Base-by-base conservation (phyloP, 1,140 invertebrate genomes). In the Aphelinus atriplicis region DNA sequence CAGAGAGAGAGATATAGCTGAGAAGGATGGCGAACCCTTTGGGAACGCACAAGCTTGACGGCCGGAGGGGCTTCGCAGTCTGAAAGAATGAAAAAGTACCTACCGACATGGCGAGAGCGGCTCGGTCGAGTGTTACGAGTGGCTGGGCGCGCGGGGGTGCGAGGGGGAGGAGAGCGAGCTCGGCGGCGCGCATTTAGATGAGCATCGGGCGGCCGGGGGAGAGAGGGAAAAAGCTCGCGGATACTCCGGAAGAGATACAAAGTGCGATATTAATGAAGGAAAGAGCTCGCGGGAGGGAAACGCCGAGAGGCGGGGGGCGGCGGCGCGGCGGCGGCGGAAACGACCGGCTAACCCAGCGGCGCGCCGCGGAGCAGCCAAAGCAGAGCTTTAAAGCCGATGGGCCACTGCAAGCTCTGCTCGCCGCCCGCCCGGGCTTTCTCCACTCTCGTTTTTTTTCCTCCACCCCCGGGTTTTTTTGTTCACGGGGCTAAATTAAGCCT, bases 221-320 rank as follows among this genome's bases (percentile, higher is more conserved):
- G 9, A 7, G 60, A 56, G 45, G 62, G 45, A 58, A 2, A 50
- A 45, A 66, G 56, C 63, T 64, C 63, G 56, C 56, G 71, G 50
- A 73, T 53, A 42, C 55, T 46, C 47, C 57, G 57, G 58, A 68
- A 74, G 58, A 74, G 56, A 74, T 74, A 74, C 65, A 74, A 74
- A 74, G 72, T 74, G 65, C 65, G 72, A 74, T 74, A 74, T 74
- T 74, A 74, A 74, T 74, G 72, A 77, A 64, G 48, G 58, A 70
- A 64, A 70, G 66, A 61, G 10, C 3, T 50, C 50, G 61, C 57
- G 61, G 48, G 61, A 62, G 51, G 51, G 51, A 53, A 6, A 53
- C 4, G 26, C 26, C 26, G 26, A 42, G 45, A 71, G 47, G 50
- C 47, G 46, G 57, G 9, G 55, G 51, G 10, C 26, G 43, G 69